A percentile compares a stretch with the other conserved stretches of the same genome.
Evolutionary conservation across 2,797 vertebrate species (phyloP).

Genomic region (Vipera ursinii): DNA sequence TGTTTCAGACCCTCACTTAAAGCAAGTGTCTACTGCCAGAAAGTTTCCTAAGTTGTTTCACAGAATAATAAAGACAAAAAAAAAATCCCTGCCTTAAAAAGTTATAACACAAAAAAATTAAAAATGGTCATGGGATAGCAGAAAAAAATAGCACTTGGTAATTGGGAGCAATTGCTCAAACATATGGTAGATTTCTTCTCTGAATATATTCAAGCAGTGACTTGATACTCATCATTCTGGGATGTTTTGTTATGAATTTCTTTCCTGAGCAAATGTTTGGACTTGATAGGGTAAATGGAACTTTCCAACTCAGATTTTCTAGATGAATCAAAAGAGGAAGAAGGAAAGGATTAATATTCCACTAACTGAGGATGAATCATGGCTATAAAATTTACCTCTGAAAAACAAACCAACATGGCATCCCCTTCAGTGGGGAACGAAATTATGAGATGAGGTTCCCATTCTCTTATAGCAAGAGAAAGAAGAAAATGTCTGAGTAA

Average conservation of each 20-base stretch:
- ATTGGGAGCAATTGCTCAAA: background rate
- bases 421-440: background rate
- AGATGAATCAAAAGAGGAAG: background rate
- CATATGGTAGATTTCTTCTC: background rate
- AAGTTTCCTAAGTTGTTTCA: background rate
- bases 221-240: background rate
- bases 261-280: background rate
- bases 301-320: background rate
- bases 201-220: background rate
- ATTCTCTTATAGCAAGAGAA: background rate
- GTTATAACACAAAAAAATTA: background rate
- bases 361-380: background rate
- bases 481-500: slow-evolving; percentile 58
- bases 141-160: background rate
- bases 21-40: background rate
- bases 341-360: background rate
- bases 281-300: background rate
- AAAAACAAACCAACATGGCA: background rate
- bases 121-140: background rate
- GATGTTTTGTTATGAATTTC: background rate
- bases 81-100: background rate
- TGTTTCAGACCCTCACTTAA: background rate
- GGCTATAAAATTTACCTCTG: background rate
- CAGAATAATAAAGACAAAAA: background rate
- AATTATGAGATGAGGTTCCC: background rate